Conservation (phyloP, 2,888 invertebrate genomes). For the Watsonalla binaria region DNA sequence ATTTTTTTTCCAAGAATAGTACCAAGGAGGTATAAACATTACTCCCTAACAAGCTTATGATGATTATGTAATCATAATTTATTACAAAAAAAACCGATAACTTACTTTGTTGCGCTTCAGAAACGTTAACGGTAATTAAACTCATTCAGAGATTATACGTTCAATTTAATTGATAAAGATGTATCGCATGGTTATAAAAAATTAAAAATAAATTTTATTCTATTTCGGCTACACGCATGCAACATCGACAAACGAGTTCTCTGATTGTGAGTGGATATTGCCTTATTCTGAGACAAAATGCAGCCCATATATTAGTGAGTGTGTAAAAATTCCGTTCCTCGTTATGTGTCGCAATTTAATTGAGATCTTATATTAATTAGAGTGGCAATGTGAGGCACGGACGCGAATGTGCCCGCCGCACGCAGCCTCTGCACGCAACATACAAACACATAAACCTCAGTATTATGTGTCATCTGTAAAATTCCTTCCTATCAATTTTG, state of each 20-base stretch:
- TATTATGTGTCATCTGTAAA: constrained; percentile 31
- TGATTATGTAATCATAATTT: no score
- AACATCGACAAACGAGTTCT: constrained; percentile 56
- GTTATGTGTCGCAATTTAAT: constrained; percentile 77
- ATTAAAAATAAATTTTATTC: constrained; percentile 43
- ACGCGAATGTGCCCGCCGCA: constrained; percentile 70
- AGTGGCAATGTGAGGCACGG: constrained; percentile 64
- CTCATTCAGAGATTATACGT: constrained; percentile 16
- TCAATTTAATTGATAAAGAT: constrained; percentile 7
- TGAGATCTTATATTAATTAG: constrained; percentile 80
- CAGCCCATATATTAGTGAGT: constrained; percentile 51
- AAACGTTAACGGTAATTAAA: constrained; percentile 1
- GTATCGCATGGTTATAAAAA: constrained; percentile 40
- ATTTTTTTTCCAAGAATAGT: no score
- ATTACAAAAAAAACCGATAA: no score
- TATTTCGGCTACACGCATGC: constrained; percentile 40
- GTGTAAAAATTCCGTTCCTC: constrained; percentile 66
- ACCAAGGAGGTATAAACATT: no score
- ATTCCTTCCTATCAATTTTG: constrained; percentile 11
- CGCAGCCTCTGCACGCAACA: constrained; percentile 71
- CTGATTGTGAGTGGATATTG: constrained; percentile 58
- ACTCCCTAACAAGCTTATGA: no score
- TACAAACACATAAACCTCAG: constrained; percentile 29
- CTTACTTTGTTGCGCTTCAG: no score
- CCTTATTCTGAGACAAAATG: constrained; percentile 59